phyloP scores from a whole-genome alignment of 2,113 vertebrate genomes.

The Collichthys lucidus region DNA sequence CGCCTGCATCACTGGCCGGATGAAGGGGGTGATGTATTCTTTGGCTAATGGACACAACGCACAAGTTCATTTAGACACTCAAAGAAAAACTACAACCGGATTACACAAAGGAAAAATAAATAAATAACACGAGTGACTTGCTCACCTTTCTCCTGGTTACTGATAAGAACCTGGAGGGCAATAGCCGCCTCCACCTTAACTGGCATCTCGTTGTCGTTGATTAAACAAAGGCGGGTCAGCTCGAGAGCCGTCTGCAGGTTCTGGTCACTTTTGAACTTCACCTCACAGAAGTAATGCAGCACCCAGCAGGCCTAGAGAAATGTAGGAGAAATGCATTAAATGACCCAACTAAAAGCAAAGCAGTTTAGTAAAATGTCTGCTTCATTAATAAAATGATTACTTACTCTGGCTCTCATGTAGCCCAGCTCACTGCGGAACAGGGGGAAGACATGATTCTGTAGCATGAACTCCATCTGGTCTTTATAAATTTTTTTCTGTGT shows the following conservation, averaged over 20 bases:
- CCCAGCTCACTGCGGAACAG: conserved; percentile 96
- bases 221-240: conserved; percentile 93
- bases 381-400: conserved; percentile 27
- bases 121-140: neutral
- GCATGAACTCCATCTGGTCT: conserved; percentile 99
- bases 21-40: conserved; percentile 97
- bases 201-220: conserved; percentile 98
- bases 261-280: conserved; percentile 98
- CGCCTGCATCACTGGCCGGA: conserved; percentile 98
- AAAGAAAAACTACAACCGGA: neutral
- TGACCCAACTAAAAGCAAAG: neutral
- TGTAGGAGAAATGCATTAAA: neutral
- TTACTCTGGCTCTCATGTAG: conserved; percentile 98
- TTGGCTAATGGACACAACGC: conserved; percentile 85
- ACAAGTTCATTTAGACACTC: conserved; percentile 1
- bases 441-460: conserved; percentile 98
- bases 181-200: conserved; percentile 99
- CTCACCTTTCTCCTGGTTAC: conserved; percentile 98
- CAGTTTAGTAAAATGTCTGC: too few relatives aligned
- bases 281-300: conserved; percentile 99
- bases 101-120: neutral
- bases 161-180: conserved; percentile 97
- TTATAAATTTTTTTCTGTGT: conserved; percentile 98
- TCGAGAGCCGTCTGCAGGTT: conserved; percentile 97
- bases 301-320: conserved; percentile 95